phyloP scores from a whole-genome alignment of 2,888 invertebrate genomes.

The Tryphoninae sp. region DNA sequence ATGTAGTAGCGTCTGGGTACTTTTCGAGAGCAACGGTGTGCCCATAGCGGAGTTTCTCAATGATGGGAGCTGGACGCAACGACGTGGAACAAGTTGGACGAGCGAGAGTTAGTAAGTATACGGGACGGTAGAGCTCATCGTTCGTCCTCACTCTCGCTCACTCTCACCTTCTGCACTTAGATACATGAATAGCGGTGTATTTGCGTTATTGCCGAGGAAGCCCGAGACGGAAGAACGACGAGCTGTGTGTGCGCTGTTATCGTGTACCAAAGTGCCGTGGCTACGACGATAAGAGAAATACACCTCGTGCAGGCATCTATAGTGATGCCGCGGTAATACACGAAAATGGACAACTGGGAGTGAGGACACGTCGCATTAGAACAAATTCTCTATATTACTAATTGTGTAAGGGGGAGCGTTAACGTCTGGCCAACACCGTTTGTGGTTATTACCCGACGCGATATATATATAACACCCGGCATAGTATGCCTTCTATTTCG shows the following conservation, averaged over 20 bases:
- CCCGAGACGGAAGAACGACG: conserved; percentile 37
- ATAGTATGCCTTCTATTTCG: too few relatives aligned
- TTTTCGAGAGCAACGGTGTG: neutral
- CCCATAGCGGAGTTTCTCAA: conserved; percentile 18
- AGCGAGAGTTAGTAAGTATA: neutral
- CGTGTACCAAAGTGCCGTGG: conserved; percentile 7
- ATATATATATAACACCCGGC: neutral
- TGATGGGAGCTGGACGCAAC: conserved; percentile 35
- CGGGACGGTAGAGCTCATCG: too few relatives aligned
- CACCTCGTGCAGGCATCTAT: neutral
- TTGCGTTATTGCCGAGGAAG: conserved; percentile 17
- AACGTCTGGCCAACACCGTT: conserved; percentile 36
- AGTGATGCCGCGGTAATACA: neutral
- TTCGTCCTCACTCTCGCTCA: too few relatives aligned
- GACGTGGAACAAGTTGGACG: conserved; percentile 41
- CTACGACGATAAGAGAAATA: conserved; percentile 38
- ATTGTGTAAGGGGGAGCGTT: conserved; percentile 32
- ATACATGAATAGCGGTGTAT: neutral
- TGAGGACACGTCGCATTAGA: neutral
- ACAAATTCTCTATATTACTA: conserved; percentile 27
- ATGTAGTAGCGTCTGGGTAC: neutral
- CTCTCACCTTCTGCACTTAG: too few relatives aligned
- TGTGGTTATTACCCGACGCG: conserved; percentile 18
- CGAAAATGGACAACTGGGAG: neutral
- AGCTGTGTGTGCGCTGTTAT: conserved; percentile 29